Evolutionary conservation across 2,113 vertebrate species (phyloP).

Genomic region (Phylloscopus whistleri): DNA sequence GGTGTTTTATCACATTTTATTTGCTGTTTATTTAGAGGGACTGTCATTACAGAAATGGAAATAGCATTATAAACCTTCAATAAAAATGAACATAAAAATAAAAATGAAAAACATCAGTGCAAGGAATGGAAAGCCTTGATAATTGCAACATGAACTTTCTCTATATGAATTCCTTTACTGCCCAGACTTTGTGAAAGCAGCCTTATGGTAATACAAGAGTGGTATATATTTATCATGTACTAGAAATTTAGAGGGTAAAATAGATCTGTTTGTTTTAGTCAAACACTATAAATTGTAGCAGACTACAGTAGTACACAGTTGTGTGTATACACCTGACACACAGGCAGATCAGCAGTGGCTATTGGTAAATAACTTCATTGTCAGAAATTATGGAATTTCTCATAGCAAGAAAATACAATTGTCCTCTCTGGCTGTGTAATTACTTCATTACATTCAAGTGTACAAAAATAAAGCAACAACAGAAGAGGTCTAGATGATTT

Average conservation of each 20-base stretch:
- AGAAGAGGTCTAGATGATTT: neutral
- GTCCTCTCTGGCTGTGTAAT: neutral
- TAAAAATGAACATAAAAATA: constrained; percentile 31
- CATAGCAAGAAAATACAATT: neutral
- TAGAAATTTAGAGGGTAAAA: neutral
- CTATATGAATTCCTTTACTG: neutral
- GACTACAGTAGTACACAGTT: neutral
- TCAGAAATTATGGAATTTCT: neutral
- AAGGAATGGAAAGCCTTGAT: neutral
- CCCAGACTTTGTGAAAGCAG: neutral
- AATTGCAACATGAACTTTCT: neutral
- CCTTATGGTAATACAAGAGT: neutral
- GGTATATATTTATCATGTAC: neutral
- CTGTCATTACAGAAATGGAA: constrained; percentile 32
- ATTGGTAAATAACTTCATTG: neutral
- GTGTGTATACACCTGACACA: neutral
- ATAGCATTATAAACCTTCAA: neutral
- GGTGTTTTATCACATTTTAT: neutral
- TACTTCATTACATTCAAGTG: neutral
- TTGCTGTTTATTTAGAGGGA: constrained; percentile 16
- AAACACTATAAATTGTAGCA: neutral
- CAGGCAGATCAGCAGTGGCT: neutral
- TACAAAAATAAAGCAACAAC: neutral
- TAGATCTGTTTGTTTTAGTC: neutral
- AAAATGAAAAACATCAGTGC: neutral